Evolutionary conservation across 2,113 vertebrate genomes (phyloP).

Genomic region (Prolemur simus): DNA sequence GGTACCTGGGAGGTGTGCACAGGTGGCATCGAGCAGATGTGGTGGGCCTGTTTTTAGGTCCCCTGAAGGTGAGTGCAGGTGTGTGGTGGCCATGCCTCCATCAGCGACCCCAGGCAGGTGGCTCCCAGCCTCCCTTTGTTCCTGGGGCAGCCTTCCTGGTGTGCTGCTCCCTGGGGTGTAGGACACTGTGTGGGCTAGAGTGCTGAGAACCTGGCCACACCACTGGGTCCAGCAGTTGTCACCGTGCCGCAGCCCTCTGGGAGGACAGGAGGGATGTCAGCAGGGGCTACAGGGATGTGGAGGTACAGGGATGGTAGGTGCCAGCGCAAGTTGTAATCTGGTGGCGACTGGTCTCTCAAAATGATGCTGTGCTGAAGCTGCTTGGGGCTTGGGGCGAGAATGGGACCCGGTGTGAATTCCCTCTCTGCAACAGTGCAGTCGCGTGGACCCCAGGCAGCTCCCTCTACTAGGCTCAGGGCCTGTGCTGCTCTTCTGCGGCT

Average conservation of each 20-base stretch:
- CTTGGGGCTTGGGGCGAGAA: neutral
- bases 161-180: neutral
- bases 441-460: neutral
- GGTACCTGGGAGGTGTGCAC: too few species aligned
- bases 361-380: neutral
- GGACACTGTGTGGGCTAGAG: neutral
- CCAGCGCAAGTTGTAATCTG: neutral
- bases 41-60: neutral
- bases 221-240: neutral
- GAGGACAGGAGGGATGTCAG: neutral
- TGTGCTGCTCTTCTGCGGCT: neutral
- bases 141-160: neutral
- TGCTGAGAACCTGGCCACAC: neutral
- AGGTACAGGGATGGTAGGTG: neutral
- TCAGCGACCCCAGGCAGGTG: neutral
- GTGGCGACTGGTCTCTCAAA: neutral
- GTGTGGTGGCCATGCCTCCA: neutral
- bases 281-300: neutral
- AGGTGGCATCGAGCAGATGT: too few species aligned
- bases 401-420: neutral
- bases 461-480: neutral
- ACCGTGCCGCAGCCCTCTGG: neutral
- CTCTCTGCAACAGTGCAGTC: neutral
- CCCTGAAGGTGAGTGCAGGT: neutral
- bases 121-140: neutral